These are phyloP conservation scores for Ploceus nigricollis DNA, from an alignment of 2,113 vertebrate species.

Conservation along the genomic window DNA sequence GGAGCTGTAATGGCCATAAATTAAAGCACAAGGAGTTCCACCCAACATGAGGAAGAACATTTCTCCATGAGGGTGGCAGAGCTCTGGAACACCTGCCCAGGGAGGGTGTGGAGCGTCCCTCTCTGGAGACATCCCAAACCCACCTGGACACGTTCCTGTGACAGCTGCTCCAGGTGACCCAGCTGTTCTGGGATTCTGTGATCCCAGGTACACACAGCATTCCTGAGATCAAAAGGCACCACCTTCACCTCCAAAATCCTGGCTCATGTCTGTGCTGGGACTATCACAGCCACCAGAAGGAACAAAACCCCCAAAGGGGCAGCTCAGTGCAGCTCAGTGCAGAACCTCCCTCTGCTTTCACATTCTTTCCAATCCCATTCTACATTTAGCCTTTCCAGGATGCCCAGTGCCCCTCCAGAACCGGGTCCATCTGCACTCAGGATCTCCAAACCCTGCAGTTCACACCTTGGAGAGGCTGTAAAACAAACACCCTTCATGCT, in stretches of 20 bases:
- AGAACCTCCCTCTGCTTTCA: neutral
- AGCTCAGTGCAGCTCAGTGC: neutral
- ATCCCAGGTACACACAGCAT: neutral
- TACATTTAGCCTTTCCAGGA: neutral
- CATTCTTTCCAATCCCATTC: neutral
- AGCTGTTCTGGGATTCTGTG: neutral
- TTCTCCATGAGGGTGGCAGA: neutral
- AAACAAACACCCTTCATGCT: neutral
- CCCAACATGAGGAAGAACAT: neutral
- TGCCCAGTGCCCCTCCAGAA: neutral
- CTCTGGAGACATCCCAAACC: neutral
- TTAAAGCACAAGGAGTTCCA: neutral
- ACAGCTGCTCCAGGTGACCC: neutral
- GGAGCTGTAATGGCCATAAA: neutral
- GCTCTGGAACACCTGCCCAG: neutral
- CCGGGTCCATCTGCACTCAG: rapidly evolving
- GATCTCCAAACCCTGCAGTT: neutral
- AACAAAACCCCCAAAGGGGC: neutral
- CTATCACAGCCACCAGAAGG: neutral
- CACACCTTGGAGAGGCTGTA: neutral
- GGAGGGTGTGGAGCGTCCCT: neutral
- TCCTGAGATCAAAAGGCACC: neutral
- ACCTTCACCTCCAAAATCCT: neutral
- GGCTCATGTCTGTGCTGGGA: neutral
- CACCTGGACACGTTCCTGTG: rapidly evolving